Evolutionary conservation across 2,113 vertebrate species (phyloP).

Genomic region (Porphyrio hochstetteri): DNA sequence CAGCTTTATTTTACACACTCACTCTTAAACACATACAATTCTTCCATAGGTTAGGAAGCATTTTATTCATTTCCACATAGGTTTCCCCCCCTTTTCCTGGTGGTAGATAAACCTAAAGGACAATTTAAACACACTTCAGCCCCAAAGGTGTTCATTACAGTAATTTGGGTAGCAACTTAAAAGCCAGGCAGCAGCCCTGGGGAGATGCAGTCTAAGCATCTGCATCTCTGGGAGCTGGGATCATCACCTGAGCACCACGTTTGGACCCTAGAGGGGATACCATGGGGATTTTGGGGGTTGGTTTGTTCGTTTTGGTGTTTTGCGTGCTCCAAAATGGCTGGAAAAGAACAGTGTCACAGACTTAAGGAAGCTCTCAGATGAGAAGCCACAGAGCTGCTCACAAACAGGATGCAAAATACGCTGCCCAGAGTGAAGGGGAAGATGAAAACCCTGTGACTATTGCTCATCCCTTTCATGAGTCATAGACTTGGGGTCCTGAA

Average conservation of each 20-base stretch:
- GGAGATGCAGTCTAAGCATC: background rate
- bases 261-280: background rate
- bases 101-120: background rate
- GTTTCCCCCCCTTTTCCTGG: background rate
- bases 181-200: background rate
- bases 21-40: background rate
- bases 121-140: background rate
- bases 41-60: background rate
- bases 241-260: background rate
- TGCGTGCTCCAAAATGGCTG: background rate
- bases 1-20: background rate
- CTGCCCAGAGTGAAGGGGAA: slow-evolving; percentile 8
- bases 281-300: too few species aligned
- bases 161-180: background rate
- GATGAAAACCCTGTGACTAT: slow-evolving; percentile 16
- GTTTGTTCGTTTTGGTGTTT: background rate
- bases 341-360: background rate
- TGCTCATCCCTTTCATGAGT: slow-evolving; percentile 44
- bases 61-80: background rate
- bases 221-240: background rate
- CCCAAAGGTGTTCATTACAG: background rate
- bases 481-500: background rate
- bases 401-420: slow-evolving; percentile 59
- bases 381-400: slow-evolving; percentile 14
- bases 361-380: slow-evolving; percentile 13